These are phyloP conservation scores for Drosophila athabasca DNA, from an alignment of 1,140 invertebrate species.

Conservation along the genomic window DNA sequence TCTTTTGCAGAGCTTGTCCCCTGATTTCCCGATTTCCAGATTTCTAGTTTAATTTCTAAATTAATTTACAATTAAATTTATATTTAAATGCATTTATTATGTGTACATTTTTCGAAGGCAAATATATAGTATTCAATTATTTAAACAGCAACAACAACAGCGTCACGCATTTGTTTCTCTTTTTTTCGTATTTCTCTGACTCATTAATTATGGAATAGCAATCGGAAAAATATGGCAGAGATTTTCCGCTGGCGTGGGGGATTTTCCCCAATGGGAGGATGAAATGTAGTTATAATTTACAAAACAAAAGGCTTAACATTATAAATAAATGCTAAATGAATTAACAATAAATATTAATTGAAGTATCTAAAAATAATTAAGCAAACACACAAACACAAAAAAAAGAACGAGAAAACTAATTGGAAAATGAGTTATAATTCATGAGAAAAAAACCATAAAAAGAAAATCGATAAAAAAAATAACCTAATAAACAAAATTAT, in stretches of 20 bases:
- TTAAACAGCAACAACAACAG: conserved; percentile 63
- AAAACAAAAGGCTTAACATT: conserved; percentile 42
- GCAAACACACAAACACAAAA: conserved; percentile 10
- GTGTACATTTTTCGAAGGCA: conserved; percentile 72
- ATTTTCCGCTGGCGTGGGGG: conserved; percentile 5
- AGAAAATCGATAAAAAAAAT: conserved; percentile 41
- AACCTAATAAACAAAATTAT: conserved; percentile 47
- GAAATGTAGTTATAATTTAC: conserved; percentile 23
- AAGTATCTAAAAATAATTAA: conserved; percentile 34
- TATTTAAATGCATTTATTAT: conserved; percentile 74
- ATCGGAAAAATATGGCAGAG: conserved; percentile 19
- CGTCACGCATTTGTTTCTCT: conserved; percentile 28
- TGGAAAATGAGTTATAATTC: conserved; percentile 54
- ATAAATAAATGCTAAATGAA: conserved; percentile 46
- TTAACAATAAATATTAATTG: conserved; percentile 44
- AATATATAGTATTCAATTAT: conserved; percentile 80
- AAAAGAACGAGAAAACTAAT: conserved; percentile 36
- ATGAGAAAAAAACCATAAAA: conserved; percentile 28
- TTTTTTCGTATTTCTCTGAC: conserved; percentile 13
- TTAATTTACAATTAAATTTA: conserved; percentile 76
- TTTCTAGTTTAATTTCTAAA: conserved; percentile 75
- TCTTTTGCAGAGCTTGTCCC: conserved; percentile 48
- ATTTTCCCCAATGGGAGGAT: not conserved
- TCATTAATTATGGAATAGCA: conserved; percentile 27
- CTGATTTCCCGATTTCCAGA: conserved; percentile 74